phyloP scores from a whole-genome alignment of 2,888 invertebrate genomes.

The Epinotia nisella region DNA sequence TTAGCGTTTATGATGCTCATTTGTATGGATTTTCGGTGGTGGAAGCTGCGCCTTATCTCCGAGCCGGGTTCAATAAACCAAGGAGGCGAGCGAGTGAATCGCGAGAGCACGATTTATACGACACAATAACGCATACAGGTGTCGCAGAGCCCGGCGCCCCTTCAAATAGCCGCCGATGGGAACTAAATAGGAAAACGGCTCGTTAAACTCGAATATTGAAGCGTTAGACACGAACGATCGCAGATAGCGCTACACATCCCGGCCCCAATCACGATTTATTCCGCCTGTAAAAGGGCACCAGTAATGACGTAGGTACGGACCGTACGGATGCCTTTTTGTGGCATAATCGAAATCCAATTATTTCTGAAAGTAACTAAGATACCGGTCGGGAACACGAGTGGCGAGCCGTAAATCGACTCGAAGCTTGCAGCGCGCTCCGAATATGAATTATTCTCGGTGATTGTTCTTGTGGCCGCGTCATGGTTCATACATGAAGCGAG shows the following conservation, averaged over 20 bases:
- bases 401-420: slow-evolving; percentile 75
- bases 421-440: slow-evolving; percentile 82
- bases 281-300: slow-evolving; percentile 78
- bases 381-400: slow-evolving; percentile 73
- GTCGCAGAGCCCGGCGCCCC: slow-evolving; percentile 73
- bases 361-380: slow-evolving; percentile 80
- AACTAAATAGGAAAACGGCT: slow-evolving; percentile 73
- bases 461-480: slow-evolving; percentile 81
- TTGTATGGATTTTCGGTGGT: slow-evolving; percentile 61
- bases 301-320: slow-evolving; percentile 72
- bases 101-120: slow-evolving; percentile 75
- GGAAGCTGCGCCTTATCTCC: slow-evolving; percentile 71
- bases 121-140: slow-evolving; percentile 83
- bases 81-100: slow-evolving; percentile 71
- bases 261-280: slow-evolving; percentile 78
- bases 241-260: slow-evolving; percentile 69
- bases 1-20: neutral
- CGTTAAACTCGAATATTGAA: slow-evolving; percentile 68
- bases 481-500: slow-evolving; percentile 85
- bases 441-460: slow-evolving; percentile 84
- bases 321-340: slow-evolving; percentile 70
- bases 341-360: slow-evolving; percentile 83
- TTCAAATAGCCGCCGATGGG: slow-evolving; percentile 75
- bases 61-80: slow-evolving; percentile 78
- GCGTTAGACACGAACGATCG: slow-evolving; percentile 75